phyloP scores from a whole-genome alignment of 2,113 vertebrate species.

The Vireo altiloquus region DNA sequence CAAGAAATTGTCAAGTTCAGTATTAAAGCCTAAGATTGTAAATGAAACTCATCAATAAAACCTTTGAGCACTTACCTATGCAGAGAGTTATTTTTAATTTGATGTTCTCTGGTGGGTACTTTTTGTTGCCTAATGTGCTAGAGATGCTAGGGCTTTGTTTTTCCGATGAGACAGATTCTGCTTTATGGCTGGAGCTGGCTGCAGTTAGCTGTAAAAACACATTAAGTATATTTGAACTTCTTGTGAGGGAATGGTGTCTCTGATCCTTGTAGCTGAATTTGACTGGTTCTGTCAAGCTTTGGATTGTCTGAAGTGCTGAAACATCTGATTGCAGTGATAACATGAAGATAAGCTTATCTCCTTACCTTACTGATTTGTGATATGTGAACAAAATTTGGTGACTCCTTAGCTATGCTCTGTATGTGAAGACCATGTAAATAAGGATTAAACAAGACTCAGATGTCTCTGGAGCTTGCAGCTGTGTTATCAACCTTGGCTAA shows the following conservation, averaged over 20 bases:
- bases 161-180: background rate
- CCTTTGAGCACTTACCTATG: background rate
- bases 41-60: background rate
- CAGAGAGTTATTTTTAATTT: background rate
- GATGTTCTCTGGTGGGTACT: background rate
- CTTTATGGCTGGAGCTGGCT: background rate
- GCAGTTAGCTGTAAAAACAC: background rate
- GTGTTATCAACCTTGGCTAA: background rate
- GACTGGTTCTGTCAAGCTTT: background rate
- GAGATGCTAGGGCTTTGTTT: background rate
- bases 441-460: background rate
- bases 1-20: background rate
- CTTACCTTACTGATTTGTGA: background rate
- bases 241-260: background rate
- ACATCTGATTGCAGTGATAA: background rate
- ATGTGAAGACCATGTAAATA: background rate
- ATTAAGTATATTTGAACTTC: background rate
- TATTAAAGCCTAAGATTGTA: background rate
- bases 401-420: background rate
- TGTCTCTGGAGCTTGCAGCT: background rate
- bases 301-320: background rate
- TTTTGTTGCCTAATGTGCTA: background rate
- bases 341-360: background rate
- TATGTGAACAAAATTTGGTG: background rate
- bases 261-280: background rate